Evolutionary conservation across 2,888 invertebrate species (phyloP).

Genomic region (Geophilus truncorum): DNA sequence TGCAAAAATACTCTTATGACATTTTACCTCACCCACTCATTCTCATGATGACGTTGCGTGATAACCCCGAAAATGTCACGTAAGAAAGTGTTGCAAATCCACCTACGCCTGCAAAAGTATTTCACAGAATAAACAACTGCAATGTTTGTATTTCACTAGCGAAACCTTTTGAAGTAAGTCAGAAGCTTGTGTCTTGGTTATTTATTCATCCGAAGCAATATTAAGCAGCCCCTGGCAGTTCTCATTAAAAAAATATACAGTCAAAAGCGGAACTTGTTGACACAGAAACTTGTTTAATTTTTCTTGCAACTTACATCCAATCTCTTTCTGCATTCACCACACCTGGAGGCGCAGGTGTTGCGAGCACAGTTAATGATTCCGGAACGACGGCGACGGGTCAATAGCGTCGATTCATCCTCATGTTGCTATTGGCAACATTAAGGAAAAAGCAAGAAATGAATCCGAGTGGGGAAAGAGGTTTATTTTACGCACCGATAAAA

Average conservation of each 20-base stretch:
- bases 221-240: too few species aligned
- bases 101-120: not conserved
- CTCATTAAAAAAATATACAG: not conserved
- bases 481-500: too few species aligned
- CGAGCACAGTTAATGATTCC: not conserved
- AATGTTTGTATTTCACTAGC: too few species aligned
- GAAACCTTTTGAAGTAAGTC: too few species aligned
- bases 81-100: not conserved
- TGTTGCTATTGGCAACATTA: not conserved
- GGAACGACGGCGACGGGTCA: not conserved
- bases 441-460: not conserved
- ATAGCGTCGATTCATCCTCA: not conserved
- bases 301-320: not conserved
- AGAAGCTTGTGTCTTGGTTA: too few species aligned
- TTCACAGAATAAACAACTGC: too few species aligned
- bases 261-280: not conserved
- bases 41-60: too few species aligned
- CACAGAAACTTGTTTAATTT: not conserved
- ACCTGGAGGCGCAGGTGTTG: conserved; percentile 1
- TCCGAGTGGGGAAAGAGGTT: too few species aligned
- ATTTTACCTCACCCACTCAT: too few species aligned
- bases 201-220: not conserved
- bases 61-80: too few species aligned
- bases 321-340: not conserved
- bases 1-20: too few species aligned